A percentile compares a stretch with the other conserved stretches of the same genome.
Conservation (phyloP, 2,888 invertebrate genomes). For the Mallateleia sp. region DNA sequence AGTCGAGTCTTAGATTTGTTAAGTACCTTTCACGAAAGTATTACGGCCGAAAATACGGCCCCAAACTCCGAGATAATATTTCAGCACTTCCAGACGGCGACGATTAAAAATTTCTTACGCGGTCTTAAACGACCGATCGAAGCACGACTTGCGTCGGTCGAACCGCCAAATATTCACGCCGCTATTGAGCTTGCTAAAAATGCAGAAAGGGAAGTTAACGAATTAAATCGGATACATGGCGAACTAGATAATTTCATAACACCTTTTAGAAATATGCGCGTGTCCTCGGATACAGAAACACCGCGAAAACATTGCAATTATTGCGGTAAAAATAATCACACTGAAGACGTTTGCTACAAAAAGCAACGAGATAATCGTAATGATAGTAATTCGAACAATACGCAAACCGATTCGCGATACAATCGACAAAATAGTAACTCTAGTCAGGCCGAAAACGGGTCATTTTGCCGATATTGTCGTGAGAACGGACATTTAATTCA, state of each 20-base stretch:
- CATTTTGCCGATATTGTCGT: conserved; percentile 1
- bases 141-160: neutral
- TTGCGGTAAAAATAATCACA: neutral
- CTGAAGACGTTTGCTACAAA: neutral
- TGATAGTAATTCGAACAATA: neutral
- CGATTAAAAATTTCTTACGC: neutral
- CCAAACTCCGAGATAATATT: neutral
- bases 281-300: neutral
- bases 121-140: conserved; percentile 38
- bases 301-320: neutral
- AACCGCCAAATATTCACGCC: neutral
- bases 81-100: no score
- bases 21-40: neutral
- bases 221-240: neutral
- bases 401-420: neutral
- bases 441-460: no score
- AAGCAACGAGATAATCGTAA: neutral
- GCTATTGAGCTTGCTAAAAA: neutral
- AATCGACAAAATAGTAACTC: neutral
- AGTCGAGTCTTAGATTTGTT: neutral
- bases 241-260: no score
- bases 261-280: neutral
- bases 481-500: neutral
- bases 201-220: neutral
- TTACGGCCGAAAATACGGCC: neutral